A percentile compares a stretch with the other conserved stretches of the same genome.
phyloP scores from a whole-genome alignment of 2,797 vertebrate species.

The Corythornis leucogaster region DNA sequence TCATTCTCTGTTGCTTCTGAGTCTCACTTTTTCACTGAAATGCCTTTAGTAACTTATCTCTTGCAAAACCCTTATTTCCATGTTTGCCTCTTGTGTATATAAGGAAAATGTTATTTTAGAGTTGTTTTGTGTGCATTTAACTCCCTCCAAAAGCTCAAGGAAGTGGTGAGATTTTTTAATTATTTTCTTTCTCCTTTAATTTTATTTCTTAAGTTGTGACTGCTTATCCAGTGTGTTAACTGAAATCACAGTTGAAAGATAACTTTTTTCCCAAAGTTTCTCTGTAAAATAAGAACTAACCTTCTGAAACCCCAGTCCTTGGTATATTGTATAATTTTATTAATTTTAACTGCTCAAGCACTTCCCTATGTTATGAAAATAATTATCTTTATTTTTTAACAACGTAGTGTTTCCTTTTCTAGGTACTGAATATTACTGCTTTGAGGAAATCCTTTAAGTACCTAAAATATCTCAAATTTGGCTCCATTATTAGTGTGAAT shows the following conservation, averaged over 20 bases:
- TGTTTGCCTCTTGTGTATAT: not conserved
- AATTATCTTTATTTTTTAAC: not conserved
- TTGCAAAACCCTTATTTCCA: not conserved
- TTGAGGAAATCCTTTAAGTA: not conserved
- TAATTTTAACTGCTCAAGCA: not conserved
- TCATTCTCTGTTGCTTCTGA: not conserved
- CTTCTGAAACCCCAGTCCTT: not conserved
- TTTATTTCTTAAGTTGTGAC: not conserved
- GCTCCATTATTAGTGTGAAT: not conserved
- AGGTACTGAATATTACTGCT: not conserved
- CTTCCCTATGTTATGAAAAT: not conserved
- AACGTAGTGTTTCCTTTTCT: not conserved
- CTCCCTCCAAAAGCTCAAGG: not conserved
- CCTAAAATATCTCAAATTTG: not conserved
- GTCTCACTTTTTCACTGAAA: not conserved
- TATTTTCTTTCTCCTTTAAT: not conserved
- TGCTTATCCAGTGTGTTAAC: conserved; percentile 5
- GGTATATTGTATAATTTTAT: not conserved
- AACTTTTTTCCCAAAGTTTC: not conserved
- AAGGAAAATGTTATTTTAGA: not conserved
- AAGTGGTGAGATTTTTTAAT: not conserved
- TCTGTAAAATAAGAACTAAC: not conserved
- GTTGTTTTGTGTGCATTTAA: not conserved
- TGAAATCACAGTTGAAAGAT: conserved; percentile 6
- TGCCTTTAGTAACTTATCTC: not conserved